A percentile compares a stretch with the other conserved stretches of the same genome.
Conservation (phyloP, 2,113 vertebrate species). For the Hippocampus mohnikei region DNA sequence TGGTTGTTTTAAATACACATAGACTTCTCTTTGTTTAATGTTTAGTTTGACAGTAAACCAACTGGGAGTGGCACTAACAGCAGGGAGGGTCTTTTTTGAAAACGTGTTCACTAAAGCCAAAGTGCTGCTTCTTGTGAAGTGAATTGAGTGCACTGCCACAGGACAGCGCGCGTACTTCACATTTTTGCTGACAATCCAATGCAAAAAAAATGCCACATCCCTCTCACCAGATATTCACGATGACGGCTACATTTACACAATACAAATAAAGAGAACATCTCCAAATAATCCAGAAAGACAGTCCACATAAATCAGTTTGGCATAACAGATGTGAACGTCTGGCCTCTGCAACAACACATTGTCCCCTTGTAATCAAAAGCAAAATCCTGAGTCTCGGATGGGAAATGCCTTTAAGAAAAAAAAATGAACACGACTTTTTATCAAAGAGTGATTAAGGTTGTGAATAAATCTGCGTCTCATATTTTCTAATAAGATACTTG, state of each 20-base stretch:
- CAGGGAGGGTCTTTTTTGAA: too few species aligned
- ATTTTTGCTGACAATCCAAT: neutral
- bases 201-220: neutral
- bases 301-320: conserved; percentile 42
- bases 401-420: conserved; percentile 2
- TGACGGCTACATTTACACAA: neutral
- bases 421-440: conserved; percentile 7
- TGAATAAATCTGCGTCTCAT: conserved; percentile 13
- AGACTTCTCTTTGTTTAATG: neutral
- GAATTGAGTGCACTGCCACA: neutral
- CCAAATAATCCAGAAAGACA: neutral
- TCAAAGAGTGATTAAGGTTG: conserved; percentile 1
- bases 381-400: conserved; percentile 23
- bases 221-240: neutral
- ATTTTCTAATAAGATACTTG: conserved; percentile 8
- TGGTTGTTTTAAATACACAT: too few species aligned
- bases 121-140: neutral
- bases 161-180: too few species aligned
- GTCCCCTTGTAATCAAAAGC: conserved; percentile 43
- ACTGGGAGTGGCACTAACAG: too few species aligned
- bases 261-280: neutral
- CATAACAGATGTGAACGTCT: conserved; percentile 57
- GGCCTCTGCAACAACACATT: conserved; percentile 56
- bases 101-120: neutral
- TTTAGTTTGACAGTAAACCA: too few species aligned